Base-by-base conservation (phyloP, 2,888 invertebrate genomes). In the Hydroisotoma schaefferi region DNA sequence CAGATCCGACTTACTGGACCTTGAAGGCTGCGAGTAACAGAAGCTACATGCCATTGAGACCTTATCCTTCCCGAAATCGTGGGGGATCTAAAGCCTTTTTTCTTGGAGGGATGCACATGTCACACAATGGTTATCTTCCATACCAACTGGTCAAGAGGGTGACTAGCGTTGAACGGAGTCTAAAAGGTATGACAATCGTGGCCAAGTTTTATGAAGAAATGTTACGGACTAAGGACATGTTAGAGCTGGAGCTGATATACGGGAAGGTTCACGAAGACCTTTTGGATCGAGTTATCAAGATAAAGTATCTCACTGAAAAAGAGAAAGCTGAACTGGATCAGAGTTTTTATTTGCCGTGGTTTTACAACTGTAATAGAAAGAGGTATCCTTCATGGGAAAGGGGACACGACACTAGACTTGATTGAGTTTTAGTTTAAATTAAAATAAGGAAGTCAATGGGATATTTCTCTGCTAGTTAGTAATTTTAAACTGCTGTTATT, bases 81-180 rank as follows among this genome's bases (percentile, higher is more conserved):
- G 64, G 64, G 2, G 47, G 18, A 23, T 58, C 58, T 40, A 3
- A 12, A 8, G 18, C 27, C 10, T 55, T 18, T n/a, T 6, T 64
- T 6, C 20, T 64, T 12, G 63, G 63, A 12, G 59, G 63, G 6
- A 59, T 63, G 33, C 63, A 63, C 23, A 40, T 60, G 23, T 43
- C 54, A 0, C 46, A 48, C 12, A 61, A 64, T 25, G 59, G 47
- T 23, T 63, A 59, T 47, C 56, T 55, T 2, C 63, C 59, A 12
- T 40, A 51, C 47, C 49, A 51, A 56, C 33, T 63, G 12, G 47
- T 29, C 2, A 55, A 63, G 47, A 1, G 28, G 18, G 12, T 58
- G 15, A 58, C 58, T 2, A 15, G 12, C 12, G 46, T 37, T 1
- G 61, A 61, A 52, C 6, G 28, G 8, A n/a, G n/a, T 29, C 12